Conservation (phyloP, 2,113 vertebrate genomes). For the Myotis brandtii region DNA sequence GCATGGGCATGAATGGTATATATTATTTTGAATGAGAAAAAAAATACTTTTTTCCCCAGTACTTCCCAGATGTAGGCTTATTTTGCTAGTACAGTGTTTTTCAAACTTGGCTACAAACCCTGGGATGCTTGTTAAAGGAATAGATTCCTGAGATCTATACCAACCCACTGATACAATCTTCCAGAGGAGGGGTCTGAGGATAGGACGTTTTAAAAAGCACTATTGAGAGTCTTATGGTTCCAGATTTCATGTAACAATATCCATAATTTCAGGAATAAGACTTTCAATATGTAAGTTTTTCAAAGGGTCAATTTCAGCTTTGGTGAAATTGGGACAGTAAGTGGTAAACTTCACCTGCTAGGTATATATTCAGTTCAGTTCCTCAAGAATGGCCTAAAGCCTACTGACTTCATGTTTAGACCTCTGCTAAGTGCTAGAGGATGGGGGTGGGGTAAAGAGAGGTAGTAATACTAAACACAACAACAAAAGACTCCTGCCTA, state of each 20-base stretch:
- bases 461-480: neutral
- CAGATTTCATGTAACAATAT: neutral
- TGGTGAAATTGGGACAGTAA: neutral
- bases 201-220: neutral
- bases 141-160: neutral
- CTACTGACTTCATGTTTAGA: neutral
- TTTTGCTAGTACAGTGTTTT: neutral
- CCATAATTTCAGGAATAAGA: neutral
- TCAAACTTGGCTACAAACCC: neutral
- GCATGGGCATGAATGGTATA: neutral
- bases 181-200: neutral
- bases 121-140: neutral
- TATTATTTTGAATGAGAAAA: conserved; percentile 13
- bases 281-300: neutral
- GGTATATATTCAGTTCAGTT: neutral
- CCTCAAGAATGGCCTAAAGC: neutral
- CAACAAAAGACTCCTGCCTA: neutral
- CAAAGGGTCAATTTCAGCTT: neutral
- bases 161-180: neutral
- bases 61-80: neutral
- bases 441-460: neutral
- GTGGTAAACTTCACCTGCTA: neutral
- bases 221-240: neutral
- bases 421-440: neutral
- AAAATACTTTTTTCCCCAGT: neutral